A percentile compares a stretch with the other conserved stretches of the same genome.
Evolutionary conservation across 2,797 vertebrate species (phyloP).

Genomic region (Oreortyx pictus): DNA sequence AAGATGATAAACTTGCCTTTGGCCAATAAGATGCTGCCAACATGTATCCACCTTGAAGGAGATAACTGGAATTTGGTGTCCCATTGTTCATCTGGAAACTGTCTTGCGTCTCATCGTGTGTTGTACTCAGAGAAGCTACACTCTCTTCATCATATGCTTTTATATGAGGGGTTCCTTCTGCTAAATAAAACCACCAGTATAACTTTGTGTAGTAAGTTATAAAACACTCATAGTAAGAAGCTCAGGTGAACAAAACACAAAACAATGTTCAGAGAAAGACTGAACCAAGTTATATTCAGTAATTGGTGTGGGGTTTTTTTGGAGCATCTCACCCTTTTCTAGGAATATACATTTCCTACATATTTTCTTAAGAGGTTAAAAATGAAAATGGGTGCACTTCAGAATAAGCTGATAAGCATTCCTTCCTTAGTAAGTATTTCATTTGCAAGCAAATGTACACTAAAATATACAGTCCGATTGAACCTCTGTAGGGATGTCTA

Average conservation of each 20-base stretch:
- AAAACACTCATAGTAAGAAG: not conserved
- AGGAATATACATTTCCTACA: not conserved
- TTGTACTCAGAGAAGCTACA: constrained; percentile 91
- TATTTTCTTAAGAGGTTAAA: not conserved
- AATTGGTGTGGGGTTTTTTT: not conserved
- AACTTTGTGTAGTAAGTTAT: not conserved
- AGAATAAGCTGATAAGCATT: not conserved
- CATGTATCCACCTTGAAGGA: constrained; percentile 93
- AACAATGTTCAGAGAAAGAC: not conserved
- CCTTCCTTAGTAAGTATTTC: not conserved
- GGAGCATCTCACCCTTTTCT: not conserved
- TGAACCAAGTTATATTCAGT: not conserved
- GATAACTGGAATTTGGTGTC: constrained; percentile 83
- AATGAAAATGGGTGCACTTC: not conserved
- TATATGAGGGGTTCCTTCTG: constrained; percentile 83
- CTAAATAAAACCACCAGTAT: constrained; percentile 68
- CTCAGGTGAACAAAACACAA: not conserved
- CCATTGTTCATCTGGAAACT: constrained; percentile 92
- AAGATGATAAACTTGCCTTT: constrained; percentile 84
- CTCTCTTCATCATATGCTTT: constrained; percentile 98
- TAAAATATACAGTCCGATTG: rapidly evolving
- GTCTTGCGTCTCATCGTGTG: constrained; percentile 94
- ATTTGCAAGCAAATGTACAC: not conserved
- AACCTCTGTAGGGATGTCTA: not conserved
- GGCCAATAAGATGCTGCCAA: constrained; percentile 97